Evolutionary conservation across 2,113 vertebrate species (phyloP).

Genomic region (Sinocyclocheilus maitianheensis): DNA sequence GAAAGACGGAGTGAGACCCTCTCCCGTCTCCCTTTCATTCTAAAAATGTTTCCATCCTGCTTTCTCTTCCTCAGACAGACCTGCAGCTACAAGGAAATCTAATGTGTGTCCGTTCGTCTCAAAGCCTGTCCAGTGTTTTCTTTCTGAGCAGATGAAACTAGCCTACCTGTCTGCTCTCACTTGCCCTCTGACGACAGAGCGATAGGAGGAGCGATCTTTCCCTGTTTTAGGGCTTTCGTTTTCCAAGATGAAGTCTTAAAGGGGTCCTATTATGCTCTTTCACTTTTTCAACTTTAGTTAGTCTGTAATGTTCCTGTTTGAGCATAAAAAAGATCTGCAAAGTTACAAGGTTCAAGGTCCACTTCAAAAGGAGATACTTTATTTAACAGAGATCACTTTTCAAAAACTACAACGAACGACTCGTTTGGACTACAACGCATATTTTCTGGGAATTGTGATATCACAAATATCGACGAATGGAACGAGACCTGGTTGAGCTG

Average conservation of each 20-base stretch:
- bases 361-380: too few relatives aligned
- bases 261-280: too few relatives aligned
- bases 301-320: too few relatives aligned
- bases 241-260: background rate
- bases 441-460: too few relatives aligned
- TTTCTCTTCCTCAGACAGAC: background rate
- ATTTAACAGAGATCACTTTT: too few relatives aligned
- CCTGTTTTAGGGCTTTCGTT: background rate
- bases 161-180: conserved; percentile 6
- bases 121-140: background rate
- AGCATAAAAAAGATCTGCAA: too few relatives aligned
- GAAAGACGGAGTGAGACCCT: background rate
- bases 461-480: too few relatives aligned
- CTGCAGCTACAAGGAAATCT: background rate
- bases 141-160: background rate
- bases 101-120: background rate
- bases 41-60: background rate
- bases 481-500: too few relatives aligned
- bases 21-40: background rate
- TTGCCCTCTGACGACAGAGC: background rate
- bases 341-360: too few relatives aligned
- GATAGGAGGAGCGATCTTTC: conserved; percentile 11
- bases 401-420: too few relatives aligned
- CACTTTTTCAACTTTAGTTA: too few relatives aligned
- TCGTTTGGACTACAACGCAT: too few relatives aligned